Percentiles rank a stretch among this genome's conserved stretches.
phyloP scores from a whole-genome alignment of 2,888 invertebrate species.

The Hesperia comma region DNA sequence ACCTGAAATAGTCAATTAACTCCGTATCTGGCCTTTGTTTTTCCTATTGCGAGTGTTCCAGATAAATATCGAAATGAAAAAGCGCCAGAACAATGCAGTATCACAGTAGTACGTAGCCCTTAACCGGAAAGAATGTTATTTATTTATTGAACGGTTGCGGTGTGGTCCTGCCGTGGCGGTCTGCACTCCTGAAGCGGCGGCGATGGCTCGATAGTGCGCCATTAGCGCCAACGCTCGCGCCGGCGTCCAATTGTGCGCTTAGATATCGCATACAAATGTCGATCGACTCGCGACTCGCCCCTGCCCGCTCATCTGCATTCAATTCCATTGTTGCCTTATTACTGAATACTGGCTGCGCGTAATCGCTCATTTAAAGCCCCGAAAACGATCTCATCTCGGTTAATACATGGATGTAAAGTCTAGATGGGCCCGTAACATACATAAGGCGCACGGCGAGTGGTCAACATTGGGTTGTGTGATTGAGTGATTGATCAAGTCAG shows the following conservation, averaged over 20 bases:
- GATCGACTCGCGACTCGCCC: constrained; percentile 63
- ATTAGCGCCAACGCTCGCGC: constrained; percentile 83
- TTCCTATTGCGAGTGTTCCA: not conserved
- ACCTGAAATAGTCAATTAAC: constrained; percentile 13
- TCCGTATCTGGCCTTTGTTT: constrained; percentile 1
- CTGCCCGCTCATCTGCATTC: constrained; percentile 78
- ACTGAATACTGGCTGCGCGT: constrained; percentile 73
- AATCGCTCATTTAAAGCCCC: constrained; percentile 80
- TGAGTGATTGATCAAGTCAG: too few species aligned
- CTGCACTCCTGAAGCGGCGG: constrained; percentile 73
- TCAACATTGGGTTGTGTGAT: too few species aligned
- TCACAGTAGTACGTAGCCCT: constrained; percentile 18
- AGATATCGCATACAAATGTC: constrained; percentile 84
- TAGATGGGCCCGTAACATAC: too few species aligned
- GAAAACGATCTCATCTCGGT: constrained; percentile 12
- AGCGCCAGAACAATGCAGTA: constrained; percentile 29
- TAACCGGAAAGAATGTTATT: constrained; percentile 50
- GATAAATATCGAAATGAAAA: constrained; percentile 8
- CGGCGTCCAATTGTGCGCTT: constrained; percentile 83
- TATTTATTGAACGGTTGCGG: constrained; percentile 73
- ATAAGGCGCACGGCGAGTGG: too few species aligned
- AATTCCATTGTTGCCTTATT: constrained; percentile 81
- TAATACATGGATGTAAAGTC: too few species aligned
- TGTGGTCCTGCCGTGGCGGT: constrained; percentile 79
- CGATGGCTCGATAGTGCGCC: constrained; percentile 82